phyloP scores from a whole-genome alignment of 1,140 invertebrate genomes.

The Pseudomyrmex pallidus region DNA sequence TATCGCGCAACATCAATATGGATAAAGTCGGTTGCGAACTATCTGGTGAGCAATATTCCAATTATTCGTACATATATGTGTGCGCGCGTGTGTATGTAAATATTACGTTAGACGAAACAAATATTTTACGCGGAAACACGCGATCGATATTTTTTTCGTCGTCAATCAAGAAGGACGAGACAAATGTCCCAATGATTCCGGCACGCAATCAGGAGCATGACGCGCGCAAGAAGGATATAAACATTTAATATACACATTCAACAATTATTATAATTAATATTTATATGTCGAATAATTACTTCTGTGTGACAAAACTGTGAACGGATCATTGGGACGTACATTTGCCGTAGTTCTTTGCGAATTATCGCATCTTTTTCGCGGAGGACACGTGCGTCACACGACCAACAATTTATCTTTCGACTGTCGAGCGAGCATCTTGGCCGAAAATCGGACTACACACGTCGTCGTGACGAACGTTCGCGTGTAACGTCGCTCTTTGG shows the following conservation, averaged over 20 bases:
- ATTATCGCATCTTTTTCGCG: conserved; percentile 47
- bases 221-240: too few species aligned
- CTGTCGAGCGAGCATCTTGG: conserved; percentile 54
- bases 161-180: conserved; percentile 33
- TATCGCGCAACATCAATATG: background rate
- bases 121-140: background rate
- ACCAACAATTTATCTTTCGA: conserved; percentile 38
- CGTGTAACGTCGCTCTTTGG: conserved; percentile 37
- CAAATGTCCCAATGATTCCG: too few species aligned
- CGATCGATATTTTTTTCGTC: conserved; percentile 6
- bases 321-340: too few species aligned
- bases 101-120: conserved; percentile 14
- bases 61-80: background rate
- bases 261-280: too few species aligned
- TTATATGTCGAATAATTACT: too few species aligned
- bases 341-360: conserved; percentile 7
- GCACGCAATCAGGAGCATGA: too few species aligned
- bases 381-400: conserved; percentile 32
- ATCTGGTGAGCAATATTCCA: background rate
- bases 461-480: conserved; percentile 45
- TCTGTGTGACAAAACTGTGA: too few species aligned
- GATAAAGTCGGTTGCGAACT: background rate
- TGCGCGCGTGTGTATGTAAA: background rate
- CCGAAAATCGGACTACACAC: conserved; percentile 47
- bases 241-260: too few species aligned